phyloP scores from a whole-genome alignment of 2,113 vertebrate genomes.

The Cavia aperea region DNA sequence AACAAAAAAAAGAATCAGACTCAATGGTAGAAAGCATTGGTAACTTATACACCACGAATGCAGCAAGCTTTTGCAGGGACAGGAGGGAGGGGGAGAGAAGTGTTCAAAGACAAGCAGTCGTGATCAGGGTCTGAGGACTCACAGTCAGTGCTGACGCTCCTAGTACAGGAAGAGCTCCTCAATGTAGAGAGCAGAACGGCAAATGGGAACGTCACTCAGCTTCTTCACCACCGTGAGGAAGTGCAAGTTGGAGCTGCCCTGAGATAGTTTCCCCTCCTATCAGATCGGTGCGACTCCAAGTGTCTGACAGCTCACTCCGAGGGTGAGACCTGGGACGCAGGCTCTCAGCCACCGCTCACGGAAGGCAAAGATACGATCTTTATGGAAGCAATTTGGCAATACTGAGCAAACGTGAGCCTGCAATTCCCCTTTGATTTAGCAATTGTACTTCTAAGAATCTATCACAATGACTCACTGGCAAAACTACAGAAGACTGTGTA shows the following conservation, averaged over 20 bases:
- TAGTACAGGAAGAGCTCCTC: neutral
- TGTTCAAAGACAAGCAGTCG: neutral
- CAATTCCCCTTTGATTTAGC: constrained; percentile 3
- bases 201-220: neutral
- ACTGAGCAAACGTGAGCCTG: neutral
- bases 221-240: constrained; percentile 18
- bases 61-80: neutral
- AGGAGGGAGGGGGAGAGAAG: neutral
- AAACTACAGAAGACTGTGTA: neutral
- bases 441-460: constrained; percentile 42
- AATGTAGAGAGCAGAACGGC: neutral
- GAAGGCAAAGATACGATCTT: constrained; percentile 14
- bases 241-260: constrained; percentile 32
- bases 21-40: neutral
- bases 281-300: constrained; percentile 43
- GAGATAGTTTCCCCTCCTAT: constrained; percentile 21
- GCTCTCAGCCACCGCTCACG: neutral
- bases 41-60: neutral
- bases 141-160: neutral
- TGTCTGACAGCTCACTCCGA: neutral
- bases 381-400: constrained; percentile 21
- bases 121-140: neutral
- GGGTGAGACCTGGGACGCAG: neutral
- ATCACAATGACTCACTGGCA: neutral
- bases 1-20: neutral